A percentile compares a stretch with the other conserved stretches of the same genome.
Evolutionary conservation across 1,140 invertebrate genomes (phyloP).

Genomic region (Diabrotica undecimpunctata): DNA sequence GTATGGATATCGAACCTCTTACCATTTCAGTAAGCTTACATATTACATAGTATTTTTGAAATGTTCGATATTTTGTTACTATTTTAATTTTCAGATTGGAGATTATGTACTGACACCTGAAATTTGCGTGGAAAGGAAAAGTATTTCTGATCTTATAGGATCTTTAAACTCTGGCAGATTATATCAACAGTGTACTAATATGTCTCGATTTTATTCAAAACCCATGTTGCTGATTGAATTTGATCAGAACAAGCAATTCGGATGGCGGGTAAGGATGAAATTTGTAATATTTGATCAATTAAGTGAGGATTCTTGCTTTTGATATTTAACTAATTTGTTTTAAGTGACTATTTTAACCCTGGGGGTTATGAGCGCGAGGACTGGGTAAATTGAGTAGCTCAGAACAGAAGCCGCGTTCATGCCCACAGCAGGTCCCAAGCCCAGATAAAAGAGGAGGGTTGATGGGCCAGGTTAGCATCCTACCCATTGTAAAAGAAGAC

Average conservation of each 20-base stretch:
- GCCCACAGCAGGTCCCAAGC: too few species aligned
- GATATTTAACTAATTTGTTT: too few species aligned
- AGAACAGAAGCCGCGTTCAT: too few species aligned
- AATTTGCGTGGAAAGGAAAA: constrained; percentile 95
- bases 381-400: too few species aligned
- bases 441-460: too few species aligned
- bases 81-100: constrained; percentile 65
- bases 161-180: constrained; percentile 92
- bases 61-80: neutral
- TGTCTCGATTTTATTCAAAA: constrained; percentile 83
- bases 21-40: constrained; percentile 69
- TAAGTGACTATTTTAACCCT: too few species aligned
- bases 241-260: constrained; percentile 90
- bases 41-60: neutral
- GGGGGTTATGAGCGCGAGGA: too few species aligned
- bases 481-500: too few species aligned
- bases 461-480: too few species aligned
- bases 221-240: constrained; percentile 96
- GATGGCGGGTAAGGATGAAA: constrained; percentile 65
- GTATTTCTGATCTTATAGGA: constrained; percentile 94
- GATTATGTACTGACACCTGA: constrained; percentile 98
- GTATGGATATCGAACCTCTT: constrained; percentile 89
- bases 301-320: too few species aligned
- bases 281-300: too few species aligned
- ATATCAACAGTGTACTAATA: constrained; percentile 90